These are phyloP conservation scores for Cataglyphis rosenhaueri DNA, from an alignment of 2,888 invertebrate species.

Conservation along the genomic window DNA sequence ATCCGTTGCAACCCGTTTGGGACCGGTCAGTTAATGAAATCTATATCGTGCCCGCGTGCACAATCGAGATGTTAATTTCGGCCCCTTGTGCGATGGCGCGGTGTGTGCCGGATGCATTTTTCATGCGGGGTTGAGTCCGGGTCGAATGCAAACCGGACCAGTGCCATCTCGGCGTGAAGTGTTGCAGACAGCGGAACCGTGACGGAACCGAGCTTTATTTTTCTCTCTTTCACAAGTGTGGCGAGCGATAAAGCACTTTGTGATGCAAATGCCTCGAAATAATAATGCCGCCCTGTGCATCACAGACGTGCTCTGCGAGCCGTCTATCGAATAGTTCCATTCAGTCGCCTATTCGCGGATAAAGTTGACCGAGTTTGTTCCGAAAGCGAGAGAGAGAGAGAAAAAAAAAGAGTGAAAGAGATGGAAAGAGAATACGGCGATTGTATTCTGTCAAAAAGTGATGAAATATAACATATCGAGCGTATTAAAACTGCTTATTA, in stretches of 20 bases:
- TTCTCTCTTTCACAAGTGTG: conserved; percentile 61
- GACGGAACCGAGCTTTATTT: conserved; percentile 65
- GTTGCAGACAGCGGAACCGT: conserved; percentile 61
- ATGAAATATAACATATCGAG: conserved; percentile 35
- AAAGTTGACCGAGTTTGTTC: conserved; percentile 60
- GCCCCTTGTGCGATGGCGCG: conserved; percentile 49
- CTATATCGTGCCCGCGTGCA: conserved; percentile 46
- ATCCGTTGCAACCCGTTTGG: conserved; percentile 12
- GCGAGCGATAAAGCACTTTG: conserved; percentile 67
- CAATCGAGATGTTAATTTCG: conserved; percentile 68
- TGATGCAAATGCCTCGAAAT: conserved; percentile 76
- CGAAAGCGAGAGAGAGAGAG: conserved; percentile 39
- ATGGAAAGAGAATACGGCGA: conserved; percentile 24
- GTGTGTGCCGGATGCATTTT: conserved; percentile 68
- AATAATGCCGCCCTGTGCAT: conserved; percentile 65
- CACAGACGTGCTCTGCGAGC: conserved; percentile 28
- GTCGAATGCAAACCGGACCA: conserved; percentile 69
- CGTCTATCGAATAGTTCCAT: conserved; percentile 30
- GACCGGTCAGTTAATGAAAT: conserved; percentile 39
- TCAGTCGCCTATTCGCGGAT: conserved; percentile 34
- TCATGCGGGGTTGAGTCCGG: conserved; percentile 65
- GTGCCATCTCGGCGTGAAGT: conserved; percentile 67
- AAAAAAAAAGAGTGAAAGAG: background rate
- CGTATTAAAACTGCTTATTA: conserved; percentile 5
- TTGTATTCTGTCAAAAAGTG: conserved; percentile 14